Conservation (phyloP, 2,113 vertebrate genomes). For the Leucoraja erinaceus region DNA sequence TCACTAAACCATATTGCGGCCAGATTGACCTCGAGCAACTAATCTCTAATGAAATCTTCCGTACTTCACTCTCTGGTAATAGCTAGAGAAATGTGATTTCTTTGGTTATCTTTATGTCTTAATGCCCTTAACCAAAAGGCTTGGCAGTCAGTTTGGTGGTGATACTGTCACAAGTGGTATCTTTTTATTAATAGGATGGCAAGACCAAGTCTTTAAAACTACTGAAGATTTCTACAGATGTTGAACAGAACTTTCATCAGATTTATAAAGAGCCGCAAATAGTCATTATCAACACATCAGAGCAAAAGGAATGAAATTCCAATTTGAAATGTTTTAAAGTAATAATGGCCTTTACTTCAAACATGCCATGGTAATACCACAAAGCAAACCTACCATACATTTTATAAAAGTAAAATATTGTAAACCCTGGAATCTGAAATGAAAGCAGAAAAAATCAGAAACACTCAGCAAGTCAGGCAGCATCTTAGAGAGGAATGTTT, state of each 20-base stretch:
- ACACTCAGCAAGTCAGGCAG: too few species aligned
- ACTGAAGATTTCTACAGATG: not conserved
- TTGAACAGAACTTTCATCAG: not conserved
- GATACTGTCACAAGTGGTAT: not conserved
- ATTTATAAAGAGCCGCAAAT: not conserved
- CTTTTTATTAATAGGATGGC: not conserved
- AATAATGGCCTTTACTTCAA: not conserved
- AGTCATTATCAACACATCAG: not conserved
- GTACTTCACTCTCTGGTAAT: not conserved
- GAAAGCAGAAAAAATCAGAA: too few species aligned
- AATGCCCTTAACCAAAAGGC: not conserved
- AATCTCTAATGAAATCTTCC: constrained; percentile 33
- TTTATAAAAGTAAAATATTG: too few species aligned
- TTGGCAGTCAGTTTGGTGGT: not conserved
- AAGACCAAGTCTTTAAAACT: not conserved
- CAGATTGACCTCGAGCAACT: not conserved
- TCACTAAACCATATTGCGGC: not conserved
- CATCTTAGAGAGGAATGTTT: too few species aligned
- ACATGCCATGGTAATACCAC: not conserved
- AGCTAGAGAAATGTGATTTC: not conserved
- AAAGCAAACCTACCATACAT: not conserved
- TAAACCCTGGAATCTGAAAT: too few species aligned
- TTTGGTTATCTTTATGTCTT: constrained; percentile 3
- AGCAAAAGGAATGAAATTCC: not conserved
- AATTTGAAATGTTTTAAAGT: not conserved